Evolutionary conservation across 1,140 invertebrate genomes (phyloP), one percentile per base, ranked within the genome.

Genomic region (Apis mellifera): DNA sequence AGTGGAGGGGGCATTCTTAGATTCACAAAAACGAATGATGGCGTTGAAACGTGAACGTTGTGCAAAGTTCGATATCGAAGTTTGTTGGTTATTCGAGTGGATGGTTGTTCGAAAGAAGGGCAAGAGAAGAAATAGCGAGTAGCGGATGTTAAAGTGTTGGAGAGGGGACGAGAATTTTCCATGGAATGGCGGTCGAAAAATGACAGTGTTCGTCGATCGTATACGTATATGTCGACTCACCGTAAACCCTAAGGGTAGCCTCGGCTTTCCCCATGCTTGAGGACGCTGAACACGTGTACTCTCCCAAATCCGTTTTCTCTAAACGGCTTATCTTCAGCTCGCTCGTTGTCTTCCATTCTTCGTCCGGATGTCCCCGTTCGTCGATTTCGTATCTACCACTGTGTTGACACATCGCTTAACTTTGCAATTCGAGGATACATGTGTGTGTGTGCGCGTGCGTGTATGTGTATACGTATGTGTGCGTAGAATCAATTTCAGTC

Each of bases 251-350:
- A 86, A 97, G 95, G 21, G 95, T 95, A 50, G 96, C 95, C 82
- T 96, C 95, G 19, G 96, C 95, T 88, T 95, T 96, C 2, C 97
- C 97, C 89, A 97, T 95, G 12, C 95, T 95, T 84, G 97, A 97
- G 19, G 95, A 95, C 5, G 97, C 96, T 8, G 96, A 95, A 91
- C 97, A 97, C 60, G 95, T 96, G 93, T 97, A 97, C 23, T 95
- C 95, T 2, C 97, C 96, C 64, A 95, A 94, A 92, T 97, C 97
- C 62, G 94, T 92, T 80, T 94, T 92, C 48, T 94, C 94, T 83
- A 97, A 95, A 79, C 95, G 94, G 42, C 94, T 94, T 88, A 97
- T 96, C 74, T 95, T 95, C 55, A 97, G 92, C 84, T 95, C 95
- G 84, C 95, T 95, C 23, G 94, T 90, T 5, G 94, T 95, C 62